These are phyloP conservation scores for Picus viridis DNA, from an alignment of 2,797 vertebrate genomes.

Conservation along the genomic window DNA sequence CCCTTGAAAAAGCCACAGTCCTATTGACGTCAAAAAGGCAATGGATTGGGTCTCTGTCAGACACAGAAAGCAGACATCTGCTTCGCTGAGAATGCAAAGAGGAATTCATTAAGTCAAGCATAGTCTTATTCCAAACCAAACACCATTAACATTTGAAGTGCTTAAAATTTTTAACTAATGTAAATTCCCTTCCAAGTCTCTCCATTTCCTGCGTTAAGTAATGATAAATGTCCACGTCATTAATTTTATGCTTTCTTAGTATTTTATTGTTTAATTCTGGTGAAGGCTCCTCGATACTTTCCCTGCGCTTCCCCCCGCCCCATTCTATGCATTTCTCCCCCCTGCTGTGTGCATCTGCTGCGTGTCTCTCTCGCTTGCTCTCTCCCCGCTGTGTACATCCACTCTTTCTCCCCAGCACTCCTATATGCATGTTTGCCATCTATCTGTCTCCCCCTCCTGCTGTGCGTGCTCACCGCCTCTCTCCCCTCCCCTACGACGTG, in stretches of 20 bases:
- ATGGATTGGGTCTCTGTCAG: slow-evolving; percentile 43
- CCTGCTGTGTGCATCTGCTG: slow-evolving; percentile 74
- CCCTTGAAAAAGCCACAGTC: slow-evolving; percentile 17
- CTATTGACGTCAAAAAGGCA: slow-evolving; percentile 38
- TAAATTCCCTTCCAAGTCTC: background rate
- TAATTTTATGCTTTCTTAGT: slow-evolving; percentile 20
- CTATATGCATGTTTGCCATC: slow-evolving; percentile 40
- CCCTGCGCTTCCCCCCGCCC: background rate
- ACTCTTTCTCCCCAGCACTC: slow-evolving; percentile 43
- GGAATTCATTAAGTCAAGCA: slow-evolving; percentile 64
- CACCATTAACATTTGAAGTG: slow-evolving; percentile 30
- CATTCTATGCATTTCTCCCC: slow-evolving; percentile 44
- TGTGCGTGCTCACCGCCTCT: slow-evolving; percentile 37
- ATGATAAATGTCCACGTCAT: slow-evolving; percentile 14
- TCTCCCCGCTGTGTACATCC: slow-evolving; percentile 59
- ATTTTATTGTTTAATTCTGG: slow-evolving; percentile 38
- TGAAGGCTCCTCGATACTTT: background rate
- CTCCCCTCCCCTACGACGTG: slow-evolving; percentile 17
- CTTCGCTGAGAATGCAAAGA: slow-evolving; percentile 30
- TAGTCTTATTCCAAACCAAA: slow-evolving; percentile 56
- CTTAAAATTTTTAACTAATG: slow-evolving; percentile 22
- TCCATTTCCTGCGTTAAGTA: slow-evolving; percentile 42
- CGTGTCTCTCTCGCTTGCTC: slow-evolving; percentile 48
- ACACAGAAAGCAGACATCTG: slow-evolving; percentile 65
- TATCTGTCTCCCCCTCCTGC: slow-evolving; percentile 52